Conservation (phyloP, 2,797 vertebrate genomes). For the Leucoraja ocellata region DNA sequence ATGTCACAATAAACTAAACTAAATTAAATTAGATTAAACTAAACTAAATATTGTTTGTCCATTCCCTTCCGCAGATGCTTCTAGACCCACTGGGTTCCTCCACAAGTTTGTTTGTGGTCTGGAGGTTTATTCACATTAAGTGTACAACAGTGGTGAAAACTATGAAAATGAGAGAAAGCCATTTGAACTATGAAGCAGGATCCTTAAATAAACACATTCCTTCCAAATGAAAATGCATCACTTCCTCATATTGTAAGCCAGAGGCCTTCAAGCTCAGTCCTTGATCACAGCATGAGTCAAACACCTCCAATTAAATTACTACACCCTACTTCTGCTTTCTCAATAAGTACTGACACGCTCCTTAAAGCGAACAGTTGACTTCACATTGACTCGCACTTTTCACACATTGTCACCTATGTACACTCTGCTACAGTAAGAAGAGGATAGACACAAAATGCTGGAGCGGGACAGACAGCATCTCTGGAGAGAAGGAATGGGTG, state of each 20-base stretch:
- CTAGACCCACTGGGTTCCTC: too few species aligned
- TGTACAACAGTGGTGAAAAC: neutral
- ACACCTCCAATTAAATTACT: neutral
- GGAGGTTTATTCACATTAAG: neutral
- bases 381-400: neutral
- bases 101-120: too few species aligned
- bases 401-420: neutral
- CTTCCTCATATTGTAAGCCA: neutral
- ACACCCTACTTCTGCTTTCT: neutral
- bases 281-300: neutral
- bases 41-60: too few species aligned
- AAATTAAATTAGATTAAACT: too few species aligned
- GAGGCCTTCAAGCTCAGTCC: neutral
- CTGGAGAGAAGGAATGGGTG: too few species aligned
- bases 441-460: too few species aligned
- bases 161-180: neutral
- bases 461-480: too few species aligned
- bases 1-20: too few species aligned
- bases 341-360: neutral
- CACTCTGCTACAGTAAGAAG: too few species aligned
- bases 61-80: too few species aligned
- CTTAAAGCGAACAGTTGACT: neutral
- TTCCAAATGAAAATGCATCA: neutral
- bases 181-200: neutral
- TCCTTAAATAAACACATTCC: neutral